A percentile compares a stretch with the other conserved stretches of the same genome.
Evolutionary conservation across 1,140 invertebrate genomes (phyloP).

Genomic region (Halesus radiatus): DNA sequence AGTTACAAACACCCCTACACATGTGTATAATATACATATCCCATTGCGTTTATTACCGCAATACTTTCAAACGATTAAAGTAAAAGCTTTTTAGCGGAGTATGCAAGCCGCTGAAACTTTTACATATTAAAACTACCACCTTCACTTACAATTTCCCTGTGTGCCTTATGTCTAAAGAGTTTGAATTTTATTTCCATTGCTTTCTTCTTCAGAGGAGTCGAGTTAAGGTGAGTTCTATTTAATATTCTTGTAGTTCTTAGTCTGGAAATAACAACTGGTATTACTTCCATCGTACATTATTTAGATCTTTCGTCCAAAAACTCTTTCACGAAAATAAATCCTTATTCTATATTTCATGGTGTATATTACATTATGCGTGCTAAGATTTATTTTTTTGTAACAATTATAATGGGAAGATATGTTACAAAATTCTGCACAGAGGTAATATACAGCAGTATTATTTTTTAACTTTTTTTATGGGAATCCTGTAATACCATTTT

Average conservation of each 20-base stretch:
- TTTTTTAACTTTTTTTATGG: no score
- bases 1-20: no score
- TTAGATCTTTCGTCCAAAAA: no score
- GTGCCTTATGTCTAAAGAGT: slow-evolving; percentile 28
- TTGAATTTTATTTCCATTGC: slow-evolving; percentile 42
- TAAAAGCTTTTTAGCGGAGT: slow-evolving; percentile 46
- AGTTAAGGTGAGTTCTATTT: slow-evolving; percentile 42
- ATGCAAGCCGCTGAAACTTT: slow-evolving; percentile 3
- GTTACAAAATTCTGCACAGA: no score
- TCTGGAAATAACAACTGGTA: no score
- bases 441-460: no score
- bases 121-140: slow-evolving; percentile 34
- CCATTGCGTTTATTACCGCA: slow-evolving; percentile 9
- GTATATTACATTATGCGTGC: no score
- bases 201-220: slow-evolving; percentile 40
- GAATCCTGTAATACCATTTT: no score
- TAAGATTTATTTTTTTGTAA: no score
- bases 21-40: no score
- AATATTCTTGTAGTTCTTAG: background rate
- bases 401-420: no score
- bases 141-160: background rate
- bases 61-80: slow-evolving; percentile 49
- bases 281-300: no score
- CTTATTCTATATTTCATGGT: background rate
- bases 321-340: background rate